These are phyloP conservation scores for Xestia xanthographa DNA, from an alignment of 2,888 invertebrate genomes.

Conservation along the genomic window DNA sequence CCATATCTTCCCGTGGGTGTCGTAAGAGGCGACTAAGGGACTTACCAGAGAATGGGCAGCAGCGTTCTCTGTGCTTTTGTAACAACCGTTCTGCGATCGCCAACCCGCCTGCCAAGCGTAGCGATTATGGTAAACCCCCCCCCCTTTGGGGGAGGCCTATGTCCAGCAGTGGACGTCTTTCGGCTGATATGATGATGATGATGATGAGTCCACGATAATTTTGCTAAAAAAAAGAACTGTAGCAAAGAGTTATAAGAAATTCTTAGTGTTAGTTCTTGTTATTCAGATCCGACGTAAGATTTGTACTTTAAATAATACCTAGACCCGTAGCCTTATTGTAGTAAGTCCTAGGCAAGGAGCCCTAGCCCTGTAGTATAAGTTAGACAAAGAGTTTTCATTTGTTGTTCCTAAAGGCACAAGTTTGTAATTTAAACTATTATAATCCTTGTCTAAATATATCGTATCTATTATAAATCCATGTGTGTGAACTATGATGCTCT, in stretches of 20 bases:
- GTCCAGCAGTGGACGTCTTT: too few species aligned
- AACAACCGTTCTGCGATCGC: too few species aligned
- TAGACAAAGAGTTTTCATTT: constrained; percentile 36
- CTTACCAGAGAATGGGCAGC: too few species aligned
- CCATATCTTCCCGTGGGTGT: too few species aligned
- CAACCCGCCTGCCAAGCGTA: too few species aligned
- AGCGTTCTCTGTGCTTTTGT: too few species aligned
- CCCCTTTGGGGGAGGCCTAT: too few species aligned
- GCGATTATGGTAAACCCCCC: too few species aligned
- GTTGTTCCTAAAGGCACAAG: constrained; percentile 48
- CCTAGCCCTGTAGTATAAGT: constrained; percentile 42
- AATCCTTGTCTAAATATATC: constrained; percentile 8
- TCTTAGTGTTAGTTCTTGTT: constrained; percentile 20
- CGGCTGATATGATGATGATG: too few species aligned
- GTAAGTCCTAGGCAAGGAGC: constrained; percentile 41
- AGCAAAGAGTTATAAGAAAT: neutral
- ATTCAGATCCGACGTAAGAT: constrained; percentile 1
- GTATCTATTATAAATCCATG: constrained; percentile 23
- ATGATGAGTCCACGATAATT: neutral
- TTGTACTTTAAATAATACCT: constrained; percentile 50
- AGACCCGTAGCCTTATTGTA: constrained; percentile 66
- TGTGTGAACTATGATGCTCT: constrained; percentile 43
- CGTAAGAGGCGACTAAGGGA: too few species aligned
- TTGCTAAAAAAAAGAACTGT: neutral
- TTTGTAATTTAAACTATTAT: constrained; percentile 36